phyloP scores from a whole-genome alignment of 2,888 invertebrate species.

The Ectropis crepuscularia region DNA sequence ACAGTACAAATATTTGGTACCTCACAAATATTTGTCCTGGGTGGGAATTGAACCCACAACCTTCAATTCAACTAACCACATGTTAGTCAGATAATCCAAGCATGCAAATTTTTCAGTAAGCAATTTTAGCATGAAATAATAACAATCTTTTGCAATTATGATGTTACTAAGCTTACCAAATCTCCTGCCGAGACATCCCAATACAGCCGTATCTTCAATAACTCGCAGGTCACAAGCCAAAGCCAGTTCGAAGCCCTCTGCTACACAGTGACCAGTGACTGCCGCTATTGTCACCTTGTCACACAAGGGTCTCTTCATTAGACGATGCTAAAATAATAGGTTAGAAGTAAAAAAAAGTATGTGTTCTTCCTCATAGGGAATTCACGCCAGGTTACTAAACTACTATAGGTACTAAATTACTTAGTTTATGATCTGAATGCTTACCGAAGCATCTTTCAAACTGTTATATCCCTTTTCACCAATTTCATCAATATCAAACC shows the following conservation, averaged over 20 bases:
- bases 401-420: no score
- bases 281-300: conserved; percentile 96
- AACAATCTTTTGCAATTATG: neutral
- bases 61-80: no score
- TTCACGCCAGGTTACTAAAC: no score
- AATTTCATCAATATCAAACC: conserved; percentile 94
- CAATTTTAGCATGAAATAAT: neutral
- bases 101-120: no score
- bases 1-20: no score
- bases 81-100: no score
- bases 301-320: conserved; percentile 84
- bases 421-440: conserved; percentile 33
- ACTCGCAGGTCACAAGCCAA: conserved; percentile 96
- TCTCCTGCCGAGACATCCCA: conserved; percentile 94
- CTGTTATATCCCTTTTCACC: conserved; percentile 71
- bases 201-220: conserved; percentile 92
- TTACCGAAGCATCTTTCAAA: conserved; percentile 73
- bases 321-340: conserved; percentile 54
- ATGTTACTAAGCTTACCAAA: conserved; percentile 86
- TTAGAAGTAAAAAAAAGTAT: neutral
- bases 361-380: neutral
- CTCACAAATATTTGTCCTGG: no score
- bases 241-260: conserved; percentile 95
- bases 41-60: no score
- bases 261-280: conserved; percentile 95